phyloP scores from a whole-genome alignment of 2,888 invertebrate species.

The Halocaridina rubra region DNA sequence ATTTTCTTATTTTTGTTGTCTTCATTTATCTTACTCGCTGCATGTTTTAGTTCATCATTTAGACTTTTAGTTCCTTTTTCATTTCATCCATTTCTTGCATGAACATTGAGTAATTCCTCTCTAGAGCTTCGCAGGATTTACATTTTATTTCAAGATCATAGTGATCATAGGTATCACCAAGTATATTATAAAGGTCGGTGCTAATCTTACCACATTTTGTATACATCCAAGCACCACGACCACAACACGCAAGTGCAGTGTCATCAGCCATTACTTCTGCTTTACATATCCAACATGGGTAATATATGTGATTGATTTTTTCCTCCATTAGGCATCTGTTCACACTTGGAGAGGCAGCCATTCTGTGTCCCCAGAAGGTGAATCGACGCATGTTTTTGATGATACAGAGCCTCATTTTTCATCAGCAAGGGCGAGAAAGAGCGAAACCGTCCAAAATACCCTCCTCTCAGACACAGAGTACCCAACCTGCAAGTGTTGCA shows the following conservation, averaged over 20 bases:
- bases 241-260: too few species aligned
- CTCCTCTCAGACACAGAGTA: conserved; percentile 57
- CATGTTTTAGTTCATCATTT: background rate
- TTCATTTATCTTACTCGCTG: too few species aligned
- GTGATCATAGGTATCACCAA: too few species aligned
- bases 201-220: too few species aligned
- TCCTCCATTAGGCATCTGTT: conserved; percentile 65
- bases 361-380: conserved; percentile 68
- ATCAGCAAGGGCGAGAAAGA: conserved; percentile 23
- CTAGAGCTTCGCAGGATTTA: too few species aligned
- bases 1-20: too few species aligned
- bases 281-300: background rate
- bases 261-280: too few species aligned
- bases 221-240: background rate
- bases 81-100: too few species aligned
- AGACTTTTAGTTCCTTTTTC: too few species aligned
- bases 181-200: too few species aligned
- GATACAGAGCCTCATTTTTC: conserved; percentile 67
- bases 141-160: too few species aligned
- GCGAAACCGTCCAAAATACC: conserved; percentile 20
- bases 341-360: conserved; percentile 69
- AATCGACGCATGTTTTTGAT: conserved; percentile 68
- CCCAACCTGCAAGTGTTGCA: conserved; percentile 48
- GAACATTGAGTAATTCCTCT: too few species aligned
- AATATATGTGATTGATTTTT: background rate